A percentile compares a stretch with the other conserved stretches of the same genome.
Evolutionary conservation across 2,797 vertebrate genomes (phyloP).

Genomic region (Pipistrellus nathusii): DNA sequence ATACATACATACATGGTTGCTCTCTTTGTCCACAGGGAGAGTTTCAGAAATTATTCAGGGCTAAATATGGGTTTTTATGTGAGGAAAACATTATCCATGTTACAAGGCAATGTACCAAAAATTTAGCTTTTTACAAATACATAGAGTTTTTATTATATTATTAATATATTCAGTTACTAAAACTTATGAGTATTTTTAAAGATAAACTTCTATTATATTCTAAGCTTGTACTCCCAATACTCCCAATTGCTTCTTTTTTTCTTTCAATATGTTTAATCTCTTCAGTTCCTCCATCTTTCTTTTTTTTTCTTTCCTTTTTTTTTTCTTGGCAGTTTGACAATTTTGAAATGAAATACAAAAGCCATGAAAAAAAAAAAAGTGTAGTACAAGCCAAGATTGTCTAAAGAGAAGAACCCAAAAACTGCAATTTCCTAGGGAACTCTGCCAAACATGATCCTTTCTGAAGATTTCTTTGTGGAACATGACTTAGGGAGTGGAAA

Average conservation of each 20-base stretch:
- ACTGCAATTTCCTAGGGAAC: background rate
- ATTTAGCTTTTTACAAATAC: background rate
- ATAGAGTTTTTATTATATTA: background rate
- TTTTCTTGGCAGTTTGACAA: background rate
- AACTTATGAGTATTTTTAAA: background rate
- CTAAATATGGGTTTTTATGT: background rate
- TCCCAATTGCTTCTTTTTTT: too few relatives aligned
- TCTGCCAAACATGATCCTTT: background rate
- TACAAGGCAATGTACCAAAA: background rate
- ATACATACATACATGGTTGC: background rate
- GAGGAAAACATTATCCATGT: background rate
- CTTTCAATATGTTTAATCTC: background rate
- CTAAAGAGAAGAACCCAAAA: background rate
- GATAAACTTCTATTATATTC: background rate
- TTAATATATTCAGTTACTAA: background rate
- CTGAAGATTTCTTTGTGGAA: conserved; percentile 13
- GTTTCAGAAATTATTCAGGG: background rate
- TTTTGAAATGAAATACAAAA: background rate
- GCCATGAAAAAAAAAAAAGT: background rate
- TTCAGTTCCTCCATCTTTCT: background rate
- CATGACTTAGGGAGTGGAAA: background rate
- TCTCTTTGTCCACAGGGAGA: background rate
- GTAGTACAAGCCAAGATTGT: background rate
- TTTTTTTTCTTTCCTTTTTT: background rate
- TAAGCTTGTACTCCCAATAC: background rate